Conservation (phyloP, 1,140 invertebrate species). For the Eumaeus atala region DNA sequence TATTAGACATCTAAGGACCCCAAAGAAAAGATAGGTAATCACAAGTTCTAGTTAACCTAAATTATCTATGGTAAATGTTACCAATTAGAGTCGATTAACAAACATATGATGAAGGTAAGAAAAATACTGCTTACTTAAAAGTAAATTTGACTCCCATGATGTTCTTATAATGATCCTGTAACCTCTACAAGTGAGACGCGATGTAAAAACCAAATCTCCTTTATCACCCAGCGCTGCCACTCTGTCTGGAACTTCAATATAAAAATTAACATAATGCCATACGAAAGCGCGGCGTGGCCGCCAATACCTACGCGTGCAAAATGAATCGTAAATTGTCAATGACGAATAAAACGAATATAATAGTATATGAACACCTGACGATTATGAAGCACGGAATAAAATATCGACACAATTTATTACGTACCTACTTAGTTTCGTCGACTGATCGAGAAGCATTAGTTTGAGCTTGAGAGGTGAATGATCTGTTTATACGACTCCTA, state of each 20-base stretch:
- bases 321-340: slow-evolving; percentile 47
- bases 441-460: slow-evolving; percentile 53
- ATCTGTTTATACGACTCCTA: slow-evolving; percentile 38
- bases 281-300: slow-evolving; percentile 41
- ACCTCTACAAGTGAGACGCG: too few species aligned
- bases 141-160: too few species aligned
- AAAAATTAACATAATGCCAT: slow-evolving; percentile 50
- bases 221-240: slow-evolving; percentile 37
- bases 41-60: too few species aligned
- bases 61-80: too few species aligned
- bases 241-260: slow-evolving; percentile 47
- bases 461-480: slow-evolving; percentile 48
- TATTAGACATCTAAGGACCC: too few species aligned
- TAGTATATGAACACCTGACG: slow-evolving; percentile 40
- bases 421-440: slow-evolving; percentile 14
- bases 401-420: slow-evolving; percentile 22
- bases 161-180: too few species aligned
- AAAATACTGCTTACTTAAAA: too few species aligned
- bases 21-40: too few species aligned
- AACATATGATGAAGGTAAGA: too few species aligned
- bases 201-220: slow-evolving; percentile 3
- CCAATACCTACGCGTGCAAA: slow-evolving; percentile 36
- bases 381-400: slow-evolving; percentile 37
- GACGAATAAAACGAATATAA: slow-evolving; percentile 41
- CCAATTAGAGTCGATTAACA: too few species aligned